Evolutionary conservation across 2,113 vertebrate genomes (phyloP), one percentile per base, ranked within the genome.

Genomic region (Mola mola): DNA sequence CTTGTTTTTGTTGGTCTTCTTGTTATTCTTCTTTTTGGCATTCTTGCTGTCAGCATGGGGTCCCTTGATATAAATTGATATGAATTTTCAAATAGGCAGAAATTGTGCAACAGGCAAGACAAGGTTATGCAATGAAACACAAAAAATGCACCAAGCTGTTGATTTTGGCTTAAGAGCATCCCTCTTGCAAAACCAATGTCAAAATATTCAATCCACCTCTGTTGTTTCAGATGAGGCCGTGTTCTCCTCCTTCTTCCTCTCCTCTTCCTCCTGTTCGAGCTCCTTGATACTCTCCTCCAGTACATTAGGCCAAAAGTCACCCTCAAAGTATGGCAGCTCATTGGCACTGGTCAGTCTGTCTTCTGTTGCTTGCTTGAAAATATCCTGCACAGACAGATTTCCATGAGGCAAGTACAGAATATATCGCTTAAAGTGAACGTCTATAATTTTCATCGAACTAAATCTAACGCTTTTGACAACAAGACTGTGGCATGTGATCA

Each of bases 1-100:
- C 83, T 99, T 99, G 84, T 98, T 99, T 89, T 99, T 99, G 86
- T 96, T 99, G 68, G 97, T 97, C 84, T 99, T 99, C 86, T 99
- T 99, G 76, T 94, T 99, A 84, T 99, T 99, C 92, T 99, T 99
- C 87, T 99, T 99, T 93, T 99, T 99, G 86, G 96, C 97, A 0
- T 96, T 99, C 87, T 99, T 99, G 91, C 94, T 98, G 92, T 99
- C 97, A 0, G 94, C 91, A 34, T 94, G 96, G 49, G 93, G 93
- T 59, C 97, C 97, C 97, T 99, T 82, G 29, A 90, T 68, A 56
- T 12, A 72, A 36, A 79, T 10, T 8, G 19, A 82, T 21, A 62
- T 5, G 16, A 59, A 51, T 3, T 5, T 44, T 74, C 26, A 84
- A 51, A 63, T 8, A 42, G 22, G 12, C 41, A 49, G 26, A 55